Evolutionary conservation across 2,113 vertebrate genomes (phyloP), one percentile per base, ranked within the genome.

Genomic region (Carettochelys insculpta): DNA sequence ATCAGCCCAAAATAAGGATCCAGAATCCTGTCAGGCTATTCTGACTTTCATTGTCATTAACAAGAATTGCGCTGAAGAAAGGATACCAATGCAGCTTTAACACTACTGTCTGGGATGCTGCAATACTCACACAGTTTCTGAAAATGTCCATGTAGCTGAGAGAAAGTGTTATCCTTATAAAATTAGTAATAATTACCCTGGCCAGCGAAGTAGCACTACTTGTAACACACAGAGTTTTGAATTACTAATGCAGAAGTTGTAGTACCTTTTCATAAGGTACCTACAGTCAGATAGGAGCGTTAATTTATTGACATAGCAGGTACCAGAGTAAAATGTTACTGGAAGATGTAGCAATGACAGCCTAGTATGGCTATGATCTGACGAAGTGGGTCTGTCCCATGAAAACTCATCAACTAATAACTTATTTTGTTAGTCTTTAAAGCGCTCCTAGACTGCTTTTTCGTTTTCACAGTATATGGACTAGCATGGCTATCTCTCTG

Each of bases 31-130:
- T 83, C 73, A 90, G 88, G 93, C 71, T 6, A 24, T 85, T 82
- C 76, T 81, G 56, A 79, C 83, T 96, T 95, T 94, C 73, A 90
- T 94, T 89, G 90, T 79, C 41, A 19, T 84, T 94, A 89, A 92
- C 25, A 82, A 16, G 71, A 92, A 83, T 86, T 78, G 80, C 89
- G 90, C 94, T 94, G 92, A 92, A 77, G 80, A 79, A n/a, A 50
- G 85, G 85, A 87, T 94, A 92, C 56, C 48, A 73, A 29, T 94
- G 92, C 19, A 38, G n/a, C 38, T 22, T 68, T 68, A 68, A 68
- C 38, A 14, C 34, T 38, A 38, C 86, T 81, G 34, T 90, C 61
- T 86, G 80, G 85, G 52, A 84, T 92, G 34, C 61, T 85, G 43
- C 82, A 51, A 65, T 5, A 14, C 6, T 6, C 58, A 19, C 58